Evolutionary conservation across 2,113 vertebrate species (phyloP).

Genomic region (Symphodus melops): DNA sequence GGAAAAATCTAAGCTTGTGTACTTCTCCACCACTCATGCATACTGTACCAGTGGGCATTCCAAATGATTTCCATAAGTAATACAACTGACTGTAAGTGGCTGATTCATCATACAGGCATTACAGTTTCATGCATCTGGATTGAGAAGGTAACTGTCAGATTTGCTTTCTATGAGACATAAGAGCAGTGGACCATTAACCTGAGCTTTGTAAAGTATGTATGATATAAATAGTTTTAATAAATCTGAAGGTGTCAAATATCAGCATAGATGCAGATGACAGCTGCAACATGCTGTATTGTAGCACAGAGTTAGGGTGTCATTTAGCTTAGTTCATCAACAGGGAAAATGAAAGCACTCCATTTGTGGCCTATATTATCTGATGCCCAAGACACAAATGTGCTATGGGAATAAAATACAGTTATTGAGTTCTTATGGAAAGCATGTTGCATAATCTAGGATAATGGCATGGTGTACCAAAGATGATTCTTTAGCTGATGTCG

Average conservation of each 20-base stretch:
- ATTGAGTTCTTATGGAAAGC: slow-evolving; percentile 9
- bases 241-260: slow-evolving; percentile 28
- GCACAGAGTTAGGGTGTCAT: slow-evolving; percentile 10
- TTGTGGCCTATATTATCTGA: slow-evolving; percentile 31
- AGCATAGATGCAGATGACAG: slow-evolving; percentile 10
- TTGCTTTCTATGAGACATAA: slow-evolving; percentile 47
- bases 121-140: slow-evolving; percentile 62
- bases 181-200: slow-evolving; percentile 11
- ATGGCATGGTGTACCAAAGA: background rate
- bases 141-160: slow-evolving; percentile 52
- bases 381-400: slow-evolving; percentile 24
- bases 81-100: slow-evolving; percentile 58
- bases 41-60: slow-evolving; percentile 47
- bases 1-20: slow-evolving; percentile 54
- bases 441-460: slow-evolving; percentile 33
- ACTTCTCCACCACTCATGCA: slow-evolving; percentile 55
- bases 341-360: slow-evolving; percentile 43
- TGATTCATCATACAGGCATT: slow-evolving; percentile 67
- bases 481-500: slow-evolving; percentile 1
- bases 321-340: slow-evolving; percentile 24
- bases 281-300: background rate
- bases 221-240: slow-evolving; percentile 33
- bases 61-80: slow-evolving; percentile 66
- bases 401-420: slow-evolving; percentile 27
- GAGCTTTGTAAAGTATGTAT: background rate